Conservation (phyloP, 2,888 invertebrate genomes). For the Diarsia dahlii region DNA sequence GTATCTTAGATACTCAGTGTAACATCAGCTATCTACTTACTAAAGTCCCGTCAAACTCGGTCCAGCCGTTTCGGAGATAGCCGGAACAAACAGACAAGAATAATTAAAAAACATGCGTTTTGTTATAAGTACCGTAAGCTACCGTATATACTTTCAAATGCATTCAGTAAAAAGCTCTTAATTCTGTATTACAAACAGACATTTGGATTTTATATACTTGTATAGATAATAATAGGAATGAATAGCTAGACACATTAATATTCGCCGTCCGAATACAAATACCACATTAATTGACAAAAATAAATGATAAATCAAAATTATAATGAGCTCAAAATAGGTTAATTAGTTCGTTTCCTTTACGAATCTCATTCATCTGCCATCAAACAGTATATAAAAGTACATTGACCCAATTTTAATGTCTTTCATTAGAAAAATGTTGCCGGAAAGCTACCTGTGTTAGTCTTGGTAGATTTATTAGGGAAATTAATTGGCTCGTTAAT, state of each 20-base stretch:
- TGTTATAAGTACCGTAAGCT: no score
- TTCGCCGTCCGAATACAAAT: not conserved
- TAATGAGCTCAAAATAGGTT: conserved; percentile 18
- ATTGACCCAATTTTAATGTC: conserved; percentile 26
- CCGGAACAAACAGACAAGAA: no score
- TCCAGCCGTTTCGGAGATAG: no score
- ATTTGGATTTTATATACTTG: no score
- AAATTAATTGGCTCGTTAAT: not conserved
- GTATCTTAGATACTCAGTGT: no score
- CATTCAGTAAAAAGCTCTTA: no score
- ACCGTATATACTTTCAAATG: no score
- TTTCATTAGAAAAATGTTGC: conserved; percentile 15
- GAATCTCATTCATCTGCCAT: conserved; percentile 20
- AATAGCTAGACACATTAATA: not conserved
- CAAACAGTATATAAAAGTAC: not conserved
- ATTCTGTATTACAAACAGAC: no score
- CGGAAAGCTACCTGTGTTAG: not conserved
- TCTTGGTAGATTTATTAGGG: not conserved
- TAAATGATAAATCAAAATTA: conserved; percentile 24
- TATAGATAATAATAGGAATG: not conserved
- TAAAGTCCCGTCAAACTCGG: no score
- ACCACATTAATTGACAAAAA: not conserved
- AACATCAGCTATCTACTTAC: no score
- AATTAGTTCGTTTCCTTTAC: conserved; percentile 35
- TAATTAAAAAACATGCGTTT: no score